These are phyloP conservation scores for Chloroceryle amazona DNA, from an alignment of 2,797 vertebrate species.

Conservation along the genomic window DNA sequence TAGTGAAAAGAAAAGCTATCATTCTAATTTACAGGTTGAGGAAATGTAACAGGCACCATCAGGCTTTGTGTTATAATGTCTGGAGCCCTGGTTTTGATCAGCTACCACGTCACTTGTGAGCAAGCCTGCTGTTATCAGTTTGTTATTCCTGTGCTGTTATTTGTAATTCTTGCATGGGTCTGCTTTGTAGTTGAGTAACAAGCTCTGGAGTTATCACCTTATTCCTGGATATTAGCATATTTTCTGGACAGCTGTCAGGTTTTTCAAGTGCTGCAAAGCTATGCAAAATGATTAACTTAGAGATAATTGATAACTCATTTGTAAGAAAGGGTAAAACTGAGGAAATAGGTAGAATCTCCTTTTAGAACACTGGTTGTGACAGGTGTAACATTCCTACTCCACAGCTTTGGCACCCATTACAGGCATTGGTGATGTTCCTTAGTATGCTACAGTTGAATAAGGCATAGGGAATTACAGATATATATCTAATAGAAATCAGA, in stretches of 20 bases:
- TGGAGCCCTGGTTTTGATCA: constrained; percentile 41
- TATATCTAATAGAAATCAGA: not conserved
- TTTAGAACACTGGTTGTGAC: not conserved
- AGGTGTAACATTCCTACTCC: not conserved
- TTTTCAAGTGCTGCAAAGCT: not conserved
- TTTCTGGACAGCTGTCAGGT: not conserved
- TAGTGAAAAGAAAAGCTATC: not conserved
- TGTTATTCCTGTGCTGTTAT: not conserved
- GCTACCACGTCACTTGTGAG: not conserved
- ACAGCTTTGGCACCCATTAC: not conserved
- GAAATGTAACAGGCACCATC: constrained; percentile 14
- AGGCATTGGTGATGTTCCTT: not conserved
- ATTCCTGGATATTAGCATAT: not conserved
- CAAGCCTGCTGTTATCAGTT: not conserved
- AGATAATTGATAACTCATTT: not conserved
- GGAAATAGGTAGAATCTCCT: not conserved
- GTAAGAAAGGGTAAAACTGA: not conserved
- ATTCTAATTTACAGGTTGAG: constrained; percentile 13
- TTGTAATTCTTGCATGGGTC: constrained; percentile 19
- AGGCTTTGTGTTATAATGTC: not conserved
- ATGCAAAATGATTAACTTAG: not conserved
- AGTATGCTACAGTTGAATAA: not conserved
- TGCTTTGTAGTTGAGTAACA: not conserved
- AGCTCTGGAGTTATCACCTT: not conserved
- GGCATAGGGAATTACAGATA: not conserved